These are phyloP conservation scores for Noctuana brunneofusca DNA, from an alignment of 2,888 invertebrate species.

Conservation along the genomic window DNA sequence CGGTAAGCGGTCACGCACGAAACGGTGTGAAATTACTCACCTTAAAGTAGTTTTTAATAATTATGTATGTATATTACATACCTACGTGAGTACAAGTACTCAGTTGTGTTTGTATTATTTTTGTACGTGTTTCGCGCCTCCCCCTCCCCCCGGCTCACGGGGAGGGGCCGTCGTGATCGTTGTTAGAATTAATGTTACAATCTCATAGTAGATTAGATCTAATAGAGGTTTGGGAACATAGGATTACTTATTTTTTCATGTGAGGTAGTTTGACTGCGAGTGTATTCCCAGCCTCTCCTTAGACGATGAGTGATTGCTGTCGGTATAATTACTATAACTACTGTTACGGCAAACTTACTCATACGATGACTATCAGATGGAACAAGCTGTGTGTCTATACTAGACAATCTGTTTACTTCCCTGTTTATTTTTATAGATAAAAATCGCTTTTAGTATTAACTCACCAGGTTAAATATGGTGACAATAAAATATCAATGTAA, in stretches of 20 bases:
- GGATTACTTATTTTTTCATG: conserved; percentile 41
- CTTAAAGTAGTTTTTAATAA: neutral
- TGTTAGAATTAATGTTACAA: conserved; percentile 47
- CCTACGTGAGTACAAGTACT: neutral
- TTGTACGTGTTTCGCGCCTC: conserved; percentile 53
- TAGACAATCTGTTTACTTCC: conserved; percentile 33
- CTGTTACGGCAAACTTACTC: conserved; percentile 24
- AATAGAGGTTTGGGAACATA: conserved; percentile 48
- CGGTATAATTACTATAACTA: conserved; percentile 17
- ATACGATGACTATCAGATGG: conserved; percentile 10
- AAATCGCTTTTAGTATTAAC: conserved; percentile 50
- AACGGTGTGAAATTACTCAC: neutral
- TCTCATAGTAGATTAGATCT: conserved; percentile 36
- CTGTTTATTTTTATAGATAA: conserved; percentile 33
- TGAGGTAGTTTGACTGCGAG: conserved; percentile 37
- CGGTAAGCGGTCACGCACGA: conserved; percentile 16
- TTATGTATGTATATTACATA: neutral
- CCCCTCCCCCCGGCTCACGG: conserved; percentile 61
- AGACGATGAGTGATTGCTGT: conserved; percentile 40
- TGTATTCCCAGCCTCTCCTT: conserved; percentile 41
- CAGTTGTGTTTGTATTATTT: conserved; percentile 53
- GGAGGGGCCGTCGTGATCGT: conserved; percentile 47
- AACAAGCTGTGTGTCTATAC: conserved; percentile 17
- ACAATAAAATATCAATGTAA: conserved; percentile 81
- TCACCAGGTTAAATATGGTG: conserved; percentile 77